Percentiles rank a stretch among this genome's conserved stretches.
phyloP scores from a whole-genome alignment of 2,797 vertebrate genomes.

The Bryconaethiops microstoma region DNA sequence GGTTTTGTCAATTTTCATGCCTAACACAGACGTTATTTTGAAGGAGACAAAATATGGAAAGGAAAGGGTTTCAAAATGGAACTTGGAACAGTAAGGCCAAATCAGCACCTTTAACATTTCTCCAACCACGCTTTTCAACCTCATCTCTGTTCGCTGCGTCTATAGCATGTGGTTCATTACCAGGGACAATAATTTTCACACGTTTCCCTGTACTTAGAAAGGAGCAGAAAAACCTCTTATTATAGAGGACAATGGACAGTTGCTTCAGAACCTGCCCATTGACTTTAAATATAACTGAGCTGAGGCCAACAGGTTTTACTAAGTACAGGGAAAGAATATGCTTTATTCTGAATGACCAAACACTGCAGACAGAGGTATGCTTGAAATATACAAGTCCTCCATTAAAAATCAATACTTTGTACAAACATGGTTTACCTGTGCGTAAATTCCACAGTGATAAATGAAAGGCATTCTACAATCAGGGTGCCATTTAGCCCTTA shows the following conservation, averaged over 20 bases:
- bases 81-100: conserved; percentile 68
- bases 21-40: conserved; percentile 70
- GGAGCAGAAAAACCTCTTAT: background rate
- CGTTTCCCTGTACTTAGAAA: background rate
- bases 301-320: background rate
- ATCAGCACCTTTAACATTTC: conserved; percentile 51
- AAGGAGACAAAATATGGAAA: conserved; percentile 42
- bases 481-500: too few relatives aligned
- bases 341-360: background rate
- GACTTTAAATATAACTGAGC: background rate
- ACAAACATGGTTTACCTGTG: too few relatives aligned
- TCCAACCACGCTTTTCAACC: too few relatives aligned
- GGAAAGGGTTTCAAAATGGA: conserved; percentile 58
- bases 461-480: too few relatives aligned
- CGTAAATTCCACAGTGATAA: background rate
- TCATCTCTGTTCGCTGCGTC: background rate
- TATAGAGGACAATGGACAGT: background rate
- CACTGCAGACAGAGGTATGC: background rate
- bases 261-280: background rate
- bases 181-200: background rate
- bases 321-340: background rate
- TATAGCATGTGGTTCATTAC: background rate
- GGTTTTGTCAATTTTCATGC: conserved; percentile 66
- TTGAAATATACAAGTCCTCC: background rate
- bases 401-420: background rate